Evolutionary conservation across 2,113 vertebrate genomes (phyloP).

Genomic region (Oceanodroma tethys): DNA sequence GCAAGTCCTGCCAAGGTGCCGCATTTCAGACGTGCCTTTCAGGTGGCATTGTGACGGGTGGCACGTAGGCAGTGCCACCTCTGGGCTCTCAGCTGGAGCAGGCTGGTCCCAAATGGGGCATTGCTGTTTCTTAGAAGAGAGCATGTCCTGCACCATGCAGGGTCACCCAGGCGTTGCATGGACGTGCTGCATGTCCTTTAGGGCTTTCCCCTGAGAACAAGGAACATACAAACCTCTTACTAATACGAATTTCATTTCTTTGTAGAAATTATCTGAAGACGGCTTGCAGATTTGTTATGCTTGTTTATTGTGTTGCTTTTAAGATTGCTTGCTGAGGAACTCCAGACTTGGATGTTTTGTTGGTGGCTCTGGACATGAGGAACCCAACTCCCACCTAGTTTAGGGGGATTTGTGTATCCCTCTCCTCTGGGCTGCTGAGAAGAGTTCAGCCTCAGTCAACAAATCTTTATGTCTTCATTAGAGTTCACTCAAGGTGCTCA

Average conservation of each 20-base stretch:
- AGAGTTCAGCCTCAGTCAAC: not conserved
- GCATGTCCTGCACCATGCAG: not conserved
- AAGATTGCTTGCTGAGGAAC: not conserved
- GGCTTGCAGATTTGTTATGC: not conserved
- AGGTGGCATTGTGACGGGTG: not conserved
- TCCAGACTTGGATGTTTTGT: not conserved
- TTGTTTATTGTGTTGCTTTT: not conserved
- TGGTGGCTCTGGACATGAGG: not conserved
- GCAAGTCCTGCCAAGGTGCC: not conserved
- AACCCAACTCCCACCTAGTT: not conserved
- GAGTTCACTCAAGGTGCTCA: not conserved
- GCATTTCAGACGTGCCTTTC: accelerated
- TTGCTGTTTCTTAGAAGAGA: not conserved
- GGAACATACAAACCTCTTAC: not conserved
- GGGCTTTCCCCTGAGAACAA: not conserved
- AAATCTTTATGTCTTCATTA: not conserved
- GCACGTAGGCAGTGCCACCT: not conserved
- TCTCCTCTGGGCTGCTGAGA: not conserved
- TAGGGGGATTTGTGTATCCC: not conserved
- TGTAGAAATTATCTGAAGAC: not conserved
- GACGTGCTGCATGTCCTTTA: not conserved
- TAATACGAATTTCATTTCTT: not conserved
- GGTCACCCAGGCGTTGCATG: not conserved
- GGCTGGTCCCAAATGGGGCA: not conserved
- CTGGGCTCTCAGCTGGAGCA: not conserved